These are phyloP conservation scores for Aurelia aurita DNA, from an alignment of 30 jellyfish, hydroid and myxozoan species.

Conservation along the genomic window DNA sequence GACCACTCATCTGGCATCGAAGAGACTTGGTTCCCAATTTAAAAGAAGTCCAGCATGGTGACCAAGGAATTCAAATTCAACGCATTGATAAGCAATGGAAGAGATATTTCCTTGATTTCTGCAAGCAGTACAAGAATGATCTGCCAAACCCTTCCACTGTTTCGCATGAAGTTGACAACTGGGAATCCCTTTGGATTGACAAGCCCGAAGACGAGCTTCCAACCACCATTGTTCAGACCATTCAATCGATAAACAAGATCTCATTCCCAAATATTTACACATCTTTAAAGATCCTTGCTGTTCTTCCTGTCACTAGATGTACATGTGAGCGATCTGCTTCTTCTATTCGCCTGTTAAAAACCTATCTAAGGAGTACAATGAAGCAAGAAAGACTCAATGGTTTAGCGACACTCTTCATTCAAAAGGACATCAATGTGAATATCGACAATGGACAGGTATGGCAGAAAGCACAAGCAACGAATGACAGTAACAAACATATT, in stretches of 20 bases:
- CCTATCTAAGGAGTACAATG: conserved; percentile 31
- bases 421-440: conserved; percentile 14
- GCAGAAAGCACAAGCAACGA: conserved; percentile 1
- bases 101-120: not conserved
- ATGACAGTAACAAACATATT: conserved; percentile 8
- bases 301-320: conserved; percentile 44
- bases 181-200: not conserved
- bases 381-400: conserved; percentile 23
- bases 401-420: conserved; percentile 27
- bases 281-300: conserved; percentile 37
- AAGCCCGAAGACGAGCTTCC: conserved; percentile 5
- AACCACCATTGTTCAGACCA: not conserved
- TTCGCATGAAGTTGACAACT: conserved; percentile 33
- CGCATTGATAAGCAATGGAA: conserved; percentile 2
- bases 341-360: conserved; percentile 12
- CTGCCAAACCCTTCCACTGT: conserved; percentile 1
- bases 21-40: too few species aligned
- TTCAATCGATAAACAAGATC: not conserved
- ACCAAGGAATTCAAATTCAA: not conserved
- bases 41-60: too few species aligned
- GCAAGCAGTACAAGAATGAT: conserved; percentile 10
- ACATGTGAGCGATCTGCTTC: conserved; percentile 42
- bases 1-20: not conserved
- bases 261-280: conserved; percentile 20
- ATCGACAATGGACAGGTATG: conserved; percentile 10